Base-by-base conservation (phyloP, 2,888 invertebrate genomes). In the Heliconius sara region DNA sequence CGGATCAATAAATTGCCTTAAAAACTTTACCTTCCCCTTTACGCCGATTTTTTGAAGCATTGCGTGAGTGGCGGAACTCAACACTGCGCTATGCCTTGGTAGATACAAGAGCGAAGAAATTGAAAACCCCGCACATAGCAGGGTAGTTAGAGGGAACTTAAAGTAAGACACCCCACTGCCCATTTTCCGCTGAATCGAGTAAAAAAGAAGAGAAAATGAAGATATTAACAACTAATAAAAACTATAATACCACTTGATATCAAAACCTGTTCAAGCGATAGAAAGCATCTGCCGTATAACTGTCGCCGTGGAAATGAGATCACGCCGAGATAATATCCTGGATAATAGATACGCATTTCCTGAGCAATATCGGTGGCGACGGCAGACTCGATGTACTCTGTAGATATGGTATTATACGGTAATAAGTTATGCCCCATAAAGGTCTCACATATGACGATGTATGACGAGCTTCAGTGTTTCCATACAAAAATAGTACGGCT, bases 221-320 rank as follows among this genome's bases (percentile, higher is more conserved):
- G 19, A 47, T 47, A 47, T 47, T 47, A 47, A 57, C 27, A 57
- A 19, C n/a, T 10, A 12, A 60, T 60, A 60, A 60, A 60, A 60
- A 60, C 60, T 60, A n/a, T n/a, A 60, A 60, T 25, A 34, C 30
- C 30, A 75, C 70, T 80, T 80, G 52, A 68, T 25, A 43, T 25
- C 19, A 27, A 34, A 52, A n/a, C n/a, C 30, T 34, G 27, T 73
- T 43, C 30, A 77, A 52, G 77, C 79, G 79, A 87, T 86, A 85
- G 85, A 84, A 79, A 80, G 79, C 89, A 89, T 86, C 87, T 89
- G 89, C 81, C 76, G 85, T 81, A 83, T 82, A 84, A 80, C 84
- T 82, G 80, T 80, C 83, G 78, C 82, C 79, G 83, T 83, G 82
- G 82, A 86, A 87, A 88, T 87, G 86, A 86, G 86, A 87, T 88